Conservation (phyloP, 2,797 vertebrate species). For the Coregonus ussuriensis region DNA sequence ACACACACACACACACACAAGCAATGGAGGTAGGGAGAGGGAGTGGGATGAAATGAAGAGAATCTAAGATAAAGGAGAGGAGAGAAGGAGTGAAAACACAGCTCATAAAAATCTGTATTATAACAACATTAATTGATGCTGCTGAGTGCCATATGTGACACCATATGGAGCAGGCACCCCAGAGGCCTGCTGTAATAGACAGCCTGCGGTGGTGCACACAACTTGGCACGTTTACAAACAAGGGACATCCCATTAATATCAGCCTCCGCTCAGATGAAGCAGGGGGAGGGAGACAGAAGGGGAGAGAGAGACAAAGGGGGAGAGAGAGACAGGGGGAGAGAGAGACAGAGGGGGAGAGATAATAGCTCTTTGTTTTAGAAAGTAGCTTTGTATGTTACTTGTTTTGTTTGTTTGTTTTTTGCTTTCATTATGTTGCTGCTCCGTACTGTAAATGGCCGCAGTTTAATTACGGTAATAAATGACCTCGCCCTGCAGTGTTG, state of each 20-base stretch:
- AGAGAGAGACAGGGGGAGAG: neutral
- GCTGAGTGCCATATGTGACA: slow-evolving; percentile 81
- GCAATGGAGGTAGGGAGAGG: neutral
- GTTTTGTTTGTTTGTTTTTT: slow-evolving; percentile 1
- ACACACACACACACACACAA: neutral
- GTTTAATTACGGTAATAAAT: slow-evolving; percentile 67
- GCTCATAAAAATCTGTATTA: slow-evolving; percentile 81
- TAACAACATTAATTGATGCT: slow-evolving; percentile 87
- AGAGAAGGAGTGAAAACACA: slow-evolving; percentile 53
- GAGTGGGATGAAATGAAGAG: slow-evolving; percentile 9
- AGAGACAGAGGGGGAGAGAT: no score
- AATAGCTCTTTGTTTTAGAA: neutral
- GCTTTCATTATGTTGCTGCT: neutral
- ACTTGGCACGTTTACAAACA: slow-evolving; percentile 85
- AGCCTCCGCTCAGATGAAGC: slow-evolving; percentile 62
- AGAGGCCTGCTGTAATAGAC: slow-evolving; percentile 82
- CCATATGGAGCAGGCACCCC: slow-evolving; percentile 81
- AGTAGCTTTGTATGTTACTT: neutral
- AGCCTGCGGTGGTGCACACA: slow-evolving; percentile 77
- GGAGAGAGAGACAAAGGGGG: slow-evolving; percentile 17
- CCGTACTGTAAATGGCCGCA: neutral
- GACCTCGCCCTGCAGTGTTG: slow-evolving; percentile 53
- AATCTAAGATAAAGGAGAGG: slow-evolving; percentile 29
- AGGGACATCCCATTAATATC: slow-evolving; percentile 81
- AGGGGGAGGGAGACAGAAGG: slow-evolving; percentile 5